phyloP scores from a whole-genome alignment of 2,113 vertebrate species.

The Lepisosteus osseus region DNA sequence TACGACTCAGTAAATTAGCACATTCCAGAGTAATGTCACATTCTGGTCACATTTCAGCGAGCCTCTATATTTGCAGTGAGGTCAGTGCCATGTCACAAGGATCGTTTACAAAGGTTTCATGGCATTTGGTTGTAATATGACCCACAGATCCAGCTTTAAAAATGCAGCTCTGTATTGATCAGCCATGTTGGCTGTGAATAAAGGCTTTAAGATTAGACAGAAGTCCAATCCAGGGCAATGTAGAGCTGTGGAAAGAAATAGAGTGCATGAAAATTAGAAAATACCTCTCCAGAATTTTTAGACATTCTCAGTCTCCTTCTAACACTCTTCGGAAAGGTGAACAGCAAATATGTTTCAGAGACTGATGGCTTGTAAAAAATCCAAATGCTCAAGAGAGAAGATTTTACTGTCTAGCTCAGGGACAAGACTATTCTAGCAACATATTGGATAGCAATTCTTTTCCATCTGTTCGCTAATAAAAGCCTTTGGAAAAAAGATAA shows the following conservation, averaged over 20 bases:
- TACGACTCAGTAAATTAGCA: slow-evolving; percentile 17
- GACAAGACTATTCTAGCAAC: slow-evolving; percentile 40
- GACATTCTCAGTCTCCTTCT: slow-evolving; percentile 14
- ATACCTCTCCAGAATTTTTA: neutral
- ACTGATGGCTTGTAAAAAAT: slow-evolving; percentile 26
- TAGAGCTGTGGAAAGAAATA: slow-evolving; percentile 10
- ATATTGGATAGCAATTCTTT: slow-evolving; percentile 36
- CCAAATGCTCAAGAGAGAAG: slow-evolving; percentile 39
- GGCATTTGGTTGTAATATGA: too few species aligned
- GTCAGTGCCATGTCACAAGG: too few species aligned
- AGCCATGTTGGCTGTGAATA: neutral
- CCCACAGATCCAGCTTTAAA: too few species aligned
- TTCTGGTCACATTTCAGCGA: slow-evolving; percentile 11
- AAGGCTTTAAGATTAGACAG: neutral
- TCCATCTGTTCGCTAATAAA: slow-evolving; percentile 55
- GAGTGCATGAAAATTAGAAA: slow-evolving; percentile 13
- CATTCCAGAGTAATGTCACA: slow-evolving; percentile 14
- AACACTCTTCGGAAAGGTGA: slow-evolving; percentile 13
- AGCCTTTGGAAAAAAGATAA: slow-evolving; percentile 27
- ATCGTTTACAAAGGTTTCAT: too few species aligned
- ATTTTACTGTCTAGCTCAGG: slow-evolving; percentile 39
- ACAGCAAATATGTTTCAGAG: slow-evolving; percentile 18
- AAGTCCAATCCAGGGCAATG: neutral
- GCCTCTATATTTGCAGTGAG: neutral
- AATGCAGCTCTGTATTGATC: too few species aligned